Base-by-base conservation (phyloP, 2,888 invertebrate species). In the Miltochrista miniata region DNA sequence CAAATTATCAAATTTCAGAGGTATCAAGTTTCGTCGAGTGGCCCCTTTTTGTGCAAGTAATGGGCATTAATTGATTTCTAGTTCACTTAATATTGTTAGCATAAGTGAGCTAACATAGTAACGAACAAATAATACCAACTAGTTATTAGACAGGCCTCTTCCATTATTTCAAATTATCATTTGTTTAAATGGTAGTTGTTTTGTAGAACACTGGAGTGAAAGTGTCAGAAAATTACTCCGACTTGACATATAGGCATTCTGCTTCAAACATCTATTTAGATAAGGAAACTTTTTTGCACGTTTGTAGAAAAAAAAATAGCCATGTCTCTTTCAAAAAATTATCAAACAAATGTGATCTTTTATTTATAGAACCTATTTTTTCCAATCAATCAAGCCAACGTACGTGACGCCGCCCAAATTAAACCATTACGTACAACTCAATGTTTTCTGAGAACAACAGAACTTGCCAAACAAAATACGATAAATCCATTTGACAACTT, bases 1-100 rank as follows among this genome's bases (percentile, higher is more conserved):
- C 69, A 73, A 69, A 64, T 68, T 70, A 68, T 81, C 79, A 63
- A 71, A 71, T 81, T 81, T 73, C 81, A 76, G 69, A 61, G 65
- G 58, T 80, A 77, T 81, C 72, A 67, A 45, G 61, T 81, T 79
- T 66, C 80, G 56, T 54, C 48, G 51, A 59, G 54, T 54, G 61
- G 66, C 56, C 64, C 54, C 48, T 46, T 51, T 72, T 76, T 74
- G 72, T 76, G 64, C 66, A 71, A 37, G 44, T 36, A 61, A 65
- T 54, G 60, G 40, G 45, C 59, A 68, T 59, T 67, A 64, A 66
- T 59, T 64, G 62, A 64, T 68, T 64, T 63, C 47, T 59, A 54
- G 59, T 65, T 56, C 56, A 62, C 40, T 47, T 59, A 41, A 61
- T 38, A 52, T 49, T 54, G 59, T 61, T 62, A 67, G 54, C 39